Evolutionary conservation across 2,797 vertebrate species (phyloP), one percentile per base, ranked within the genome.

Genomic region (Jordanella pulchra): DNA sequence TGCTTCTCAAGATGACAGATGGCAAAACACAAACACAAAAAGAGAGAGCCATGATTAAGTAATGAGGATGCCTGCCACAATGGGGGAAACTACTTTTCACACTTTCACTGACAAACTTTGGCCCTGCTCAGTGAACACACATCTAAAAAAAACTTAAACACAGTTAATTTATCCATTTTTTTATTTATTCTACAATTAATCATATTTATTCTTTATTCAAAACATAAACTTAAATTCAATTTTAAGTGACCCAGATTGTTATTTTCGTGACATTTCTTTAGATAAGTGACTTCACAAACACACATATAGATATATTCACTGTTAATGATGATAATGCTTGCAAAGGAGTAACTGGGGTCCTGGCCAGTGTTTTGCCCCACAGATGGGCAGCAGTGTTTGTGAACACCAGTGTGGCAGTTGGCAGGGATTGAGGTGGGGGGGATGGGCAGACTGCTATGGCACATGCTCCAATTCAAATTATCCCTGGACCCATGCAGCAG

Each of bases 1-100:
- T 92, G 93, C 92, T 92, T 89, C 91, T 93, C 92, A 93, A 93
- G 90, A 94, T 94, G 93, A 93, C 94, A 95, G 94, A 95, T 95
- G 94, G 94, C 92, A 94, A 93, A 94, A 94, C 90, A 93, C 93
- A 94, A 94, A 94, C 92, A 94, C 91, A 93, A 91, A 94, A 93
- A 93, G 90, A 89, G 87, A 86, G 85, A 89, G 89, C 90, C 91
- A 89, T 92, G 92, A 93, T 93, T 90, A 93, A 93, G 92, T 92
- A 90, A 93, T 93, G 92, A 92, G 90, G 90, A 88, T 79, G 89
- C 85, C 89, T 92, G 88, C 89, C 89, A 88, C 90, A 89, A 91
- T 89, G 86, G 86, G 23, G 89, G 83, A 91, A 89, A 87, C 88
- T 83, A 85, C 78, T 89, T 89, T 87, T 87, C 84, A 75, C 84